Conservation (phyloP, 1,140 invertebrate species). For the Drosophila repleta region DNA sequence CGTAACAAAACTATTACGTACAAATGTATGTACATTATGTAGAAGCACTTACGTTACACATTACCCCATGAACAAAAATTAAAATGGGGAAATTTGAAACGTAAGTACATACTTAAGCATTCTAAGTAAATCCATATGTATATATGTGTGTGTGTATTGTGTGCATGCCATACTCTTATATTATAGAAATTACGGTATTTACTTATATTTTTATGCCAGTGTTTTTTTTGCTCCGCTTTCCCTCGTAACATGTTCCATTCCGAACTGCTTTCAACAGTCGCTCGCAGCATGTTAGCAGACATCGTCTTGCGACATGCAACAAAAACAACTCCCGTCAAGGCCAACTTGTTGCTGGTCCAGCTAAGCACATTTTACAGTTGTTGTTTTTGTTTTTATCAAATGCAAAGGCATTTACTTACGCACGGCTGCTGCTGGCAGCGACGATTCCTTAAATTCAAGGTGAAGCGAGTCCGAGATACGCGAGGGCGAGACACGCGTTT, state of each 20-base stretch:
- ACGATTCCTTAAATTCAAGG: slow-evolving; percentile 75
- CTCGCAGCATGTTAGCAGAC: slow-evolving; percentile 23
- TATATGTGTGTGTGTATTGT: background rate
- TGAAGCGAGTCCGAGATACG: slow-evolving; percentile 14
- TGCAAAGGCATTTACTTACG: slow-evolving; percentile 53
- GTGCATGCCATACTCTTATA: too few relatives aligned
- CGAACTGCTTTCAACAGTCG: slow-evolving; percentile 1
- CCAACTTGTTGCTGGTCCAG: slow-evolving; percentile 21
- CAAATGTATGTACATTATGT: too few relatives aligned
- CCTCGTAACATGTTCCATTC: background rate
- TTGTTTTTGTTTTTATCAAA: slow-evolving; percentile 11
- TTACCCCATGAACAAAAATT: too few relatives aligned
- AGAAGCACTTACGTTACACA: too few relatives aligned
- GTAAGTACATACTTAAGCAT: too few relatives aligned
- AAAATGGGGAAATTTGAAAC: background rate
- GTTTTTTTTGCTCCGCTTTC: background rate
- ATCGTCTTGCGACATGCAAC: slow-evolving; percentile 34
- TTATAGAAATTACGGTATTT: too few relatives aligned
- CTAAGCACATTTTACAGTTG: background rate
- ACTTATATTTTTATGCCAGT: background rate
- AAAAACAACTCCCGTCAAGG: background rate
- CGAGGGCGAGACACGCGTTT: slow-evolving; percentile 13
- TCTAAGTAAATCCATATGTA: too few relatives aligned
- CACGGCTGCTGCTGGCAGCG: slow-evolving; percentile 25
- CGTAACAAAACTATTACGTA: too few relatives aligned